Evolutionary conservation across 1,140 invertebrate genomes (phyloP).

Genomic region (Brachionus sp.): DNA sequence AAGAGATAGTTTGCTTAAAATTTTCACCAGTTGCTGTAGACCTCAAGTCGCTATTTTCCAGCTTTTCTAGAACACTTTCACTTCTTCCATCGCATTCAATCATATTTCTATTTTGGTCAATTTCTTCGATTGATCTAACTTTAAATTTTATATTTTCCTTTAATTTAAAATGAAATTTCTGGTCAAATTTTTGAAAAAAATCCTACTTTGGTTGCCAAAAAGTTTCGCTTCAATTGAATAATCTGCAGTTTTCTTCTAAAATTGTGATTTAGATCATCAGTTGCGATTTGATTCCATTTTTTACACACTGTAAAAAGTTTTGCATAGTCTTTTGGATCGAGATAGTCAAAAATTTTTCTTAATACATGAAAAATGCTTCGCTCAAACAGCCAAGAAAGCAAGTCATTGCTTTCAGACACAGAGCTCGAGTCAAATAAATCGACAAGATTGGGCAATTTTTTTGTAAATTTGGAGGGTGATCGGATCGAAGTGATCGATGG

Average conservation of each 20-base stretch:
- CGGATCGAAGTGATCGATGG: not conserved
- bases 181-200: not conserved
- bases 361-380: slow-evolving; percentile 2
- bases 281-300: not conserved
- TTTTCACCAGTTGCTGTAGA: not conserved
- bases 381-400: not conserved
- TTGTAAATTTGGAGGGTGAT: not conserved
- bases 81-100: not conserved
- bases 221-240: not conserved
- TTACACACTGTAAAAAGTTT: not conserved
- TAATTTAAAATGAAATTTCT: not conserved
- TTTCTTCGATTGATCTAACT: not conserved
- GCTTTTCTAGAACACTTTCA: not conserved
- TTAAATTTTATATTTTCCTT: slow-evolving; percentile 14
- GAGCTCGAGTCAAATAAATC: not conserved
- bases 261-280: not conserved
- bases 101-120: not conserved
- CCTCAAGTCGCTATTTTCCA: not conserved
- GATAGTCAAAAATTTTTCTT: not conserved
- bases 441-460: not conserved
- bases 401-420: not conserved
- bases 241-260: not conserved
- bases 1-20: not conserved
- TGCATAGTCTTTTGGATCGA: not conserved
- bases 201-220: not conserved